phyloP scores from a whole-genome alignment of 2,113 vertebrate genomes.

The Potamarius usumacintae region DNA sequence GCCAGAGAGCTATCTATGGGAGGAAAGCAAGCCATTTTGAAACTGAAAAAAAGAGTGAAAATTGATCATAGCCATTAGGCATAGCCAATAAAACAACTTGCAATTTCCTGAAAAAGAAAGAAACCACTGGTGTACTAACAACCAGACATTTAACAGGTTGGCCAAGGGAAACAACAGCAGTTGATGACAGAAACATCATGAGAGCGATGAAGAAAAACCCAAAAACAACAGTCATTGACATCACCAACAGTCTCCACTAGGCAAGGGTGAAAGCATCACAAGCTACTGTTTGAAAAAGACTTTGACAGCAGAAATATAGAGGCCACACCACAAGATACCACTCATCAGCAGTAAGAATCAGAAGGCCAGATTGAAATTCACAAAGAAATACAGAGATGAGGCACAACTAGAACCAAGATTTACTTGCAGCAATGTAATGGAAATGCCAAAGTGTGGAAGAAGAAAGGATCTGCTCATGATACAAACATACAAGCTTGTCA shows the following conservation, averaged over 20 bases:
- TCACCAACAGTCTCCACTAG: too few relatives aligned
- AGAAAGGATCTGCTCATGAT: neutral
- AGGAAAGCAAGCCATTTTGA: neutral
- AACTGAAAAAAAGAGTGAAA: neutral
- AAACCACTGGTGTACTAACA: neutral
- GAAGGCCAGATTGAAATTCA: neutral
- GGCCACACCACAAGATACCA: too few relatives aligned
- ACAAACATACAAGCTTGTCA: neutral
- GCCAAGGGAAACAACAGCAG: too few relatives aligned
- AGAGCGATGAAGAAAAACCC: too few relatives aligned
- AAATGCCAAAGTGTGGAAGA: neutral
- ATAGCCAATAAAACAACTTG: neutral
- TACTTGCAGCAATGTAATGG: neutral
- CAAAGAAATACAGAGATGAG: neutral
- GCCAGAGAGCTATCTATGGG: neutral
- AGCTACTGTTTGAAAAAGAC: too few relatives aligned
- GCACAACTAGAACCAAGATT: neutral
- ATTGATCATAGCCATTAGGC: neutral
- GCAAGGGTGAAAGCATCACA: too few relatives aligned
- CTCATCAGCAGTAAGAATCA: too few relatives aligned
- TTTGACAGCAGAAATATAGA: too few relatives aligned
- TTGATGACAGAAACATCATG: too few relatives aligned
- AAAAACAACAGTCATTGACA: too few relatives aligned
- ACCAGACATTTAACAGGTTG: too few relatives aligned
- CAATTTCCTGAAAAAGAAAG: neutral